phyloP scores from a whole-genome alignment of 2,888 invertebrate species.

The Cantharis rustica region DNA sequence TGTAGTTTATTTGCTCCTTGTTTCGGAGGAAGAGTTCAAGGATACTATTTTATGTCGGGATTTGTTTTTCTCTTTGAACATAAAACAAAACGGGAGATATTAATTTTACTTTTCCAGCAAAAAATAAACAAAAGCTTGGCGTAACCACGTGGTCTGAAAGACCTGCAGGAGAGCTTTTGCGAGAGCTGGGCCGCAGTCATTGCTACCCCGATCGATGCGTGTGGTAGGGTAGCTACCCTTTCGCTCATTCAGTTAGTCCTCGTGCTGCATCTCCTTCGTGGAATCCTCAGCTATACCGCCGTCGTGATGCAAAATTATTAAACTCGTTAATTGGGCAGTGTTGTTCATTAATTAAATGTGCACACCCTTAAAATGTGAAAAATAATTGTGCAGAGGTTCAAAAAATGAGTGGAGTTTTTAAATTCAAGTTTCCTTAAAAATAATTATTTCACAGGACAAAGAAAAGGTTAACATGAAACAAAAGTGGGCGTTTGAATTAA shows the following conservation, averaged over 20 bases:
- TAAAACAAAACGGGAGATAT: background rate
- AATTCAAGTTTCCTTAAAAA: background rate
- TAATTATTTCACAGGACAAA: background rate
- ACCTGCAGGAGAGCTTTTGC: slow-evolving; percentile 40
- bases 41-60: background rate
- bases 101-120: background rate
- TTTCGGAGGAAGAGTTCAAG: background rate
- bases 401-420: background rate
- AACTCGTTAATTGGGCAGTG: background rate
- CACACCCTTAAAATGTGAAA: background rate
- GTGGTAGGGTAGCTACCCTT: slow-evolving; percentile 44
- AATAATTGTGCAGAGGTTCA: background rate
- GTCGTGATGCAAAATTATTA: background rate
- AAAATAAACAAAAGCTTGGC: slow-evolving; percentile 1
- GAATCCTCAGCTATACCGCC: slow-evolving; percentile 51
- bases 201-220: slow-evolving; percentile 49
- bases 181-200: slow-evolving; percentile 46
- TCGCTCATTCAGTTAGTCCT: slow-evolving; percentile 49
- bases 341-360: background rate
- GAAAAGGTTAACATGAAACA: background rate
- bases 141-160: slow-evolving; percentile 28
- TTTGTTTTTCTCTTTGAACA: background rate
- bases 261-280: slow-evolving; percentile 41
- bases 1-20: background rate
- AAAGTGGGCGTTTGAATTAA: background rate